phyloP scores from a whole-genome alignment of 2,113 vertebrate genomes.

The Suncus etruscus region DNA sequence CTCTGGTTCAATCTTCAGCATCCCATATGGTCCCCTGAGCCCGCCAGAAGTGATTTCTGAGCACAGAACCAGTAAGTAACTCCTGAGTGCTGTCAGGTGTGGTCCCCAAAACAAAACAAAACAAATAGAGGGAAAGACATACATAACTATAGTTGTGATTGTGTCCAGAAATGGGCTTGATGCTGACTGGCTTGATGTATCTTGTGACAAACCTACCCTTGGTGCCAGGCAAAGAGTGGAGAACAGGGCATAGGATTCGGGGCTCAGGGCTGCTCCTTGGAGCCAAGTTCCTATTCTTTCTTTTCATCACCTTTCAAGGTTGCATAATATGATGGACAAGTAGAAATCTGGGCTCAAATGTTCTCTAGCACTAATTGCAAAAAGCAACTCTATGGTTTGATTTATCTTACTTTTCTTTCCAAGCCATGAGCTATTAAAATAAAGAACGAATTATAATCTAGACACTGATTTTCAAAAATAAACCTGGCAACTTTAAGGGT shows the following conservation, averaged over 20 bases:
- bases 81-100: no score
- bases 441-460: no score
- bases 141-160: constrained; percentile 72
- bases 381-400: no score
- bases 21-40: no score
- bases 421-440: background rate
- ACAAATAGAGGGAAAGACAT: background rate
- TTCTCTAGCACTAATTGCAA: background rate
- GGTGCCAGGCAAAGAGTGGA: background rate
- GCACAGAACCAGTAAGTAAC: no score
- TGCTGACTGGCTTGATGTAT: background rate
- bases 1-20: no score
- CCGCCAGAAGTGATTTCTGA: no score
- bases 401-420: background rate
- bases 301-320: background rate
- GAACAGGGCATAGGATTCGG: no score
- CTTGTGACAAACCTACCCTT: background rate
- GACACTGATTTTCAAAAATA: background rate
- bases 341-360: background rate
- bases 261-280: background rate
- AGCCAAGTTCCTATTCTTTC: background rate
- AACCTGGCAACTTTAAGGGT: background rate
- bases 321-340: background rate
- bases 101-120: no score
- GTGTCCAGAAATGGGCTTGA: constrained; percentile 74